Base-by-base conservation (phyloP, 2,113 vertebrate species). In the Etia nguti region DNA sequence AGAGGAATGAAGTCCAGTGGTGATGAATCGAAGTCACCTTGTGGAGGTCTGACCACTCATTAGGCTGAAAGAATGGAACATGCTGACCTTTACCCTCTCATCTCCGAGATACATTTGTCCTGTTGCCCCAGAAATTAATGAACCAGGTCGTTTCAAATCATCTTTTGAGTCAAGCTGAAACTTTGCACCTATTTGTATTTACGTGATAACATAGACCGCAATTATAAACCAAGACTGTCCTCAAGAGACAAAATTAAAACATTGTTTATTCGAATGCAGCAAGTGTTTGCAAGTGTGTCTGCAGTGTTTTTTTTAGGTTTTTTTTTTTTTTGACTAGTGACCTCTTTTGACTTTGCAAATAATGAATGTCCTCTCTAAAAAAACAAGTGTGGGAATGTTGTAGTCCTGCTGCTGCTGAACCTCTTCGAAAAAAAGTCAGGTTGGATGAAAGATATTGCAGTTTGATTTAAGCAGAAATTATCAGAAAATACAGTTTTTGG, bases 11-110 rank as follows among this genome's bases (percentile, higher is more conserved):
- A 86, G 79, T 90, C 85, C 46, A 80, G 79, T 79, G 59, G 84
- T 85, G 92, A 93, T 80, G 90, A 86, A 86, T 91, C 89, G 94
- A 94, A 93, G 93, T 93, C 92, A 95, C 95, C 93, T 92, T 94
- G 91, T 84, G 81, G 54, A 89, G 85, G 87, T 92, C 89, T 86
- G 90, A 92, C 82, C 81, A 3, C 87, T 94, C 88, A 93, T 93
- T 93, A 94, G 85, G 82, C 54, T 86, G 85, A 88, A 86, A 88
- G 79, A 89, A 84, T 13, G 75, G 81, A 82, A 90, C 93, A 88
- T 5, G 48, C 12, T 52, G 43, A 16, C 89, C 85, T 91, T 75
- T 92, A 83, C 22, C 86, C 87, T 83, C 85, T 89, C n/a, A 22
- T 93, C 86, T 86, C 79, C 20, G 3, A 83, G 31, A 82, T 57